Conservation (phyloP, 1,140 invertebrate species). For the Heliconius nattereri region DNA sequence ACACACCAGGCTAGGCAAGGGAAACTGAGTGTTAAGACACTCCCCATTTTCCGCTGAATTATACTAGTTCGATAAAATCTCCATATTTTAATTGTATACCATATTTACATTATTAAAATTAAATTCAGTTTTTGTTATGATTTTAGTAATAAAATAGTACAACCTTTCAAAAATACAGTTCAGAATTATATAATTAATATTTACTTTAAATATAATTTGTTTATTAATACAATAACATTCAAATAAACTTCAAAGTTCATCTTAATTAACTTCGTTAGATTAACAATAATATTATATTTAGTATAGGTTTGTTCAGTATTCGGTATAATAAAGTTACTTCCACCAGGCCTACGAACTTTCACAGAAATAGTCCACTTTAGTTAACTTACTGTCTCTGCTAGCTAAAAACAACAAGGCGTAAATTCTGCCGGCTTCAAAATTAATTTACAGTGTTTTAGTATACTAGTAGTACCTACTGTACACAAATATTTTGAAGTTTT, state of each 20-base stretch:
- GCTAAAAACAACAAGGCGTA: slow-evolving; percentile 18
- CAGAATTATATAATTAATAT: too few species aligned
- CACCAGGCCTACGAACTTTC: slow-evolving; percentile 19
- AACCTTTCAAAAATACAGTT: too few species aligned
- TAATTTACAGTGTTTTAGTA: slow-evolving; percentile 15
- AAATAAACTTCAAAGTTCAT: slow-evolving; percentile 7
- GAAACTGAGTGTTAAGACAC: too few species aligned
- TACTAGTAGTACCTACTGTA: neutral
- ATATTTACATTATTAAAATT: too few species aligned
- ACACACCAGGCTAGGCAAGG: too few species aligned
- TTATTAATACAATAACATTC: neutral
- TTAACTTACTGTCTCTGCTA: slow-evolving; percentile 20
- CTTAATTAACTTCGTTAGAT: slow-evolving; percentile 11
- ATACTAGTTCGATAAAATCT: too few species aligned
- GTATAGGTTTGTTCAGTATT: neutral
- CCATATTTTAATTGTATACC: too few species aligned
- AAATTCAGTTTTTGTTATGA: too few species aligned
- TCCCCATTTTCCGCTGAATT: too few species aligned
- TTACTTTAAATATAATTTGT: neutral
- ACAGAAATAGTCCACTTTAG: slow-evolving; percentile 18
- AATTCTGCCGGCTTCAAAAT: slow-evolving; percentile 22
- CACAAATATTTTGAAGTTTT: too few species aligned
- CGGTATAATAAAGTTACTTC: slow-evolving; percentile 18
- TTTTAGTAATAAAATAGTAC: too few species aligned
- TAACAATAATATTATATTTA: slow-evolving; percentile 19